Conservation (phyloP, 2,888 invertebrate species). For the Notodonta dromedarius region DNA sequence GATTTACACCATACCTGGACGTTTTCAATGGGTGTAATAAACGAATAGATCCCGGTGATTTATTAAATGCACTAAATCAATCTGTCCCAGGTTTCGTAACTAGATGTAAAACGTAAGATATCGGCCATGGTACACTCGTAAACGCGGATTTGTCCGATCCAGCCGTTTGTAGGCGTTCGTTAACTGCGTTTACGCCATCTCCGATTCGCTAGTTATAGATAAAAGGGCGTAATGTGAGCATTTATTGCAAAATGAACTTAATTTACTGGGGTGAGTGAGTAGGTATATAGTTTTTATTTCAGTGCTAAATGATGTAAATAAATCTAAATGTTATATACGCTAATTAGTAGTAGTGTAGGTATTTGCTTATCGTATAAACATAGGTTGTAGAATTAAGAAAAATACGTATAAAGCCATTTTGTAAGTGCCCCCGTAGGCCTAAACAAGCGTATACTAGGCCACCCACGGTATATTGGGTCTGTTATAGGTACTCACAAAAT, state of each 20-base stretch:
- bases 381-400: too few species aligned
- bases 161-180: not conserved
- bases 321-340: too few species aligned
- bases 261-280: not conserved
- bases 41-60: not conserved
- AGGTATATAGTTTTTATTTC: too few species aligned
- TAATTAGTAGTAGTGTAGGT: too few species aligned
- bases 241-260: not conserved
- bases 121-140: not conserved
- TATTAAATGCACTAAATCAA: constrained; percentile 3
- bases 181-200: not conserved
- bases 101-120: not conserved
- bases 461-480: too few species aligned
- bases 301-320: too few species aligned
- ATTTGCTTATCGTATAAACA: too few species aligned
- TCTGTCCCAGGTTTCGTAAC: not conserved
- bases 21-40: not conserved
- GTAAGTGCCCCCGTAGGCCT: too few species aligned
- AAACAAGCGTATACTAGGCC: too few species aligned
- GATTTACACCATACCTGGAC: not conserved
- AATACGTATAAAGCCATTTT: too few species aligned
- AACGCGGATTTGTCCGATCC: constrained; percentile 2
- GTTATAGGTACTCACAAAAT: too few species aligned
- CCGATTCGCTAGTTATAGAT: not conserved
- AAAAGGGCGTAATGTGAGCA: not conserved